Conservation (phyloP, 2,888 invertebrate genomes). For the Ornithoptera alexandrae region DNA sequence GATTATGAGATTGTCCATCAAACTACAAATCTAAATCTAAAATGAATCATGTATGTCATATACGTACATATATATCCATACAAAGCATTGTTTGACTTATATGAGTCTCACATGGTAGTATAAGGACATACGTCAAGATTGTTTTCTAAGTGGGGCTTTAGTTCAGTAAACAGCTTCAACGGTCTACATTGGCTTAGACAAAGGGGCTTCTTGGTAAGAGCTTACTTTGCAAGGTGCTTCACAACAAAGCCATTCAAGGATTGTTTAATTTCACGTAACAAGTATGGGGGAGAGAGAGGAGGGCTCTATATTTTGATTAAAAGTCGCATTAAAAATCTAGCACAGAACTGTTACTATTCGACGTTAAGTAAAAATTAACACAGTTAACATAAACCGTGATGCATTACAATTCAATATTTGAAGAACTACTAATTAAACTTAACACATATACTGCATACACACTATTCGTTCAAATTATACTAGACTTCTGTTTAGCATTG, state of each 20-base stretch:
- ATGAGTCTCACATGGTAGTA: constrained; percentile 1
- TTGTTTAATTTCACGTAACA: constrained; percentile 20
- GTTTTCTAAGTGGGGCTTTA: constrained; percentile 20
- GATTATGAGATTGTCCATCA: background rate
- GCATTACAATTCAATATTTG: background rate
- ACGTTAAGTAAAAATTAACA: background rate
- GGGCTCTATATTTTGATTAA: background rate
- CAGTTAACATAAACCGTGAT: background rate
- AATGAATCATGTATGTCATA: too few relatives aligned
- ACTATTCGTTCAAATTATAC: too few relatives aligned
- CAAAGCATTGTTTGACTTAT: background rate
- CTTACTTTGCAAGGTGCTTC: constrained; percentile 11
- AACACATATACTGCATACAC: too few relatives aligned
- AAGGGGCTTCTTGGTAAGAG: constrained; percentile 19
- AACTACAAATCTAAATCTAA: background rate
- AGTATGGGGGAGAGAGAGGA: too few relatives aligned
- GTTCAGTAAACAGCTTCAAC: constrained; percentile 28
- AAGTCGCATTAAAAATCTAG: background rate
- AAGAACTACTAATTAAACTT: background rate
- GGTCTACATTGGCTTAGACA: constrained; percentile 24
- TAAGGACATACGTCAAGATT: constrained; percentile 25
- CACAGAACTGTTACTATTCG: background rate
- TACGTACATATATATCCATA: too few relatives aligned
- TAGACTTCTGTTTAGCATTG: too few relatives aligned
- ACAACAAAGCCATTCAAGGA: constrained; percentile 16